Base-by-base conservation (phyloP, 2,797 vertebrate genomes). In the Rhynchonycteris naso region DNA sequence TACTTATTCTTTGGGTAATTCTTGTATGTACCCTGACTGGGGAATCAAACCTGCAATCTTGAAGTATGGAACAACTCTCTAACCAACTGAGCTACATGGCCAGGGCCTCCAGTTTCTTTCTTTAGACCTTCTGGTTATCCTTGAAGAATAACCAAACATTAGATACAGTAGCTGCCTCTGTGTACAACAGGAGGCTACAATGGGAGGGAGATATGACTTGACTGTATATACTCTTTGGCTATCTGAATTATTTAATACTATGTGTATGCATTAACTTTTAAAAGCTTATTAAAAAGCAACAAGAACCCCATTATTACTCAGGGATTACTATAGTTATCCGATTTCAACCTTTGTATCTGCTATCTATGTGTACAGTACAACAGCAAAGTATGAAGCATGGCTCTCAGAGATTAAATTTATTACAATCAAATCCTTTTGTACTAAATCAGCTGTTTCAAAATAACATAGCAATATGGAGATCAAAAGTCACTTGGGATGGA, bases 391-490 rank as follows among this genome's bases (percentile, higher is more conserved):
- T 85, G 89, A 78, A 89, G 33, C 21, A 66, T 50, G 26, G 80
- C 28, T 93, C 56, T 13, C 80, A 21, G 14, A 87, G 38, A 90
- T 90, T 75, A 91, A 88, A 94, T 89, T 82, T 24, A 74, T 83
- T 92, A 90, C 66, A 87, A 58, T 69, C 75, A 76, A 86, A 19
- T 75, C 58, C 30, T 88, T 93, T 84, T 76, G 28, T 84, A 88
- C 26, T 50, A 76, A 72, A 75, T 95, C 66, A 88, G 66, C 33
- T 87, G 26, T 95, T 95, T 80, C 72, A 79, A 95, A 86, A 80
- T n/a, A 87, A 38, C 59, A 72, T 0, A 92, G 68, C 24, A 80
- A 58, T 76, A n/a, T 50, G 84, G 43, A 47, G 90, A 92, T 83
- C 50, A 79, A 93, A 93, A 86, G 74, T 24, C 28, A 75, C 61